phyloP scores from a whole-genome alignment of 2,888 invertebrate species.

The Beris morrisii region DNA sequence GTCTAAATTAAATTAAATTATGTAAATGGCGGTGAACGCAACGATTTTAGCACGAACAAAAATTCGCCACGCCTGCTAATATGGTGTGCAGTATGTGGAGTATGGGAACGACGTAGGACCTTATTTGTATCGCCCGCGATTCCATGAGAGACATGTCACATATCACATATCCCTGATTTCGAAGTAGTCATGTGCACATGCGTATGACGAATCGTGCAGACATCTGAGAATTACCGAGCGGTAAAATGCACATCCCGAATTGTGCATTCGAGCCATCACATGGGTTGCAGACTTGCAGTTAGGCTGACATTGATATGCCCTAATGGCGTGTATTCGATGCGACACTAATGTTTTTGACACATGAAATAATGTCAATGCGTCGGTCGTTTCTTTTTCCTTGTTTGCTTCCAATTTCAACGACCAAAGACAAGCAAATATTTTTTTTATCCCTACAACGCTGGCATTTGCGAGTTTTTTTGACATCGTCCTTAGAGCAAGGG shows the following conservation, averaged over 20 bases:
- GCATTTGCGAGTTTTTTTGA: constrained; percentile 29
- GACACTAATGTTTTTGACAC: constrained; percentile 29
- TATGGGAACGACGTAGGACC: too few species aligned
- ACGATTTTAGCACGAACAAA: not conserved
- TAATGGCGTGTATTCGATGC: constrained; percentile 26
- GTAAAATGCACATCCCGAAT: constrained; percentile 22
- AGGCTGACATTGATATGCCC: constrained; percentile 26
- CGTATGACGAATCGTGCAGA: constrained; percentile 36
- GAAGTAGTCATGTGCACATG: constrained; percentile 32
- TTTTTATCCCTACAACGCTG: too few species aligned
- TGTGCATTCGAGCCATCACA: constrained; percentile 12
- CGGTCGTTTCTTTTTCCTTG: constrained; percentile 14
- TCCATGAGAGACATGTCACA: not conserved
- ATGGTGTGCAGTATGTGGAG: too few species aligned
- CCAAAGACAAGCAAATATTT: too few species aligned
- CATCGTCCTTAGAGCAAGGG: constrained; percentile 10
- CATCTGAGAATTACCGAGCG: constrained; percentile 29
- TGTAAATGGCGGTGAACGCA: constrained; percentile 7
- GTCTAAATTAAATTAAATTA: not conserved
- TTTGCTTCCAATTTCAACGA: not conserved
- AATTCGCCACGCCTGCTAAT: constrained; percentile 15
- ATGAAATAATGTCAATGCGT: constrained; percentile 29
- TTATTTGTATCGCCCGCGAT: too few species aligned
- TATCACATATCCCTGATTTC: constrained; percentile 7
- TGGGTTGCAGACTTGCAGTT: not conserved